Base-by-base conservation (phyloP, 2,113 vertebrate genomes). In the Bubo bubo region DNA sequence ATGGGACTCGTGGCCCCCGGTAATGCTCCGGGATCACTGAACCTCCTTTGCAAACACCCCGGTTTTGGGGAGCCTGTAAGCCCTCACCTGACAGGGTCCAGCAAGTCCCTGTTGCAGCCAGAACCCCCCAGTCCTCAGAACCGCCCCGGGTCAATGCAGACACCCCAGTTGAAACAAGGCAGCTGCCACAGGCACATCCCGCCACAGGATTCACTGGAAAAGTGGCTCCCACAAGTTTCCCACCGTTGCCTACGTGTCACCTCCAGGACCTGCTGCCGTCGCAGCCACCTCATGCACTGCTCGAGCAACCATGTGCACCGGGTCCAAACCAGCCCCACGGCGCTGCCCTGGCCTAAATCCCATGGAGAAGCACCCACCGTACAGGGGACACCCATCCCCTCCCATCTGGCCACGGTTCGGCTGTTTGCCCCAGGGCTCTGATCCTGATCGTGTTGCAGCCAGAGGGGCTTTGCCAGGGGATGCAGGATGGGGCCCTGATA, bases 261-360 rank as follows among this genome's bases (percentile, higher is more conserved):
- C 49, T 58, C 28, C 5, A 1, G 79, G 53, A 62, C 39, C 20
- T 10, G 39, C 91, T 93, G 93, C 34, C 83, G 75, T 64, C 30
- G 7, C 87, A 74, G 87, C 37, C 41, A 6, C 63, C n/a, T 50
- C 20, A 0, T 11, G 53, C 19, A 0, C 45, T 27, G 41, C 86
- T 50, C 0, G 0, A 82, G 35, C 55, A 18, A 11, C 37, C 3
- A 1, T 1, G 1, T 55, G 52, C 17, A 5, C 30, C 6, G 1
- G 23, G 9, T 66, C 41, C 56, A 10, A 41, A 34, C 49, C 74
- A 62, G 43, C 53, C 62, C 60, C 62, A 9, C 0, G 4, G 73
- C 1, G 2, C 59, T 80, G 70, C 59, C 55, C 30, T 72, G 82
- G 62, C 85, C 4, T 6, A 45, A 62, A 86, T 62, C 68, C 77